These are phyloP conservation scores for Condylostylus longicornis DNA, from an alignment of 1,140 invertebrate genomes.

Conservation along the genomic window DNA sequence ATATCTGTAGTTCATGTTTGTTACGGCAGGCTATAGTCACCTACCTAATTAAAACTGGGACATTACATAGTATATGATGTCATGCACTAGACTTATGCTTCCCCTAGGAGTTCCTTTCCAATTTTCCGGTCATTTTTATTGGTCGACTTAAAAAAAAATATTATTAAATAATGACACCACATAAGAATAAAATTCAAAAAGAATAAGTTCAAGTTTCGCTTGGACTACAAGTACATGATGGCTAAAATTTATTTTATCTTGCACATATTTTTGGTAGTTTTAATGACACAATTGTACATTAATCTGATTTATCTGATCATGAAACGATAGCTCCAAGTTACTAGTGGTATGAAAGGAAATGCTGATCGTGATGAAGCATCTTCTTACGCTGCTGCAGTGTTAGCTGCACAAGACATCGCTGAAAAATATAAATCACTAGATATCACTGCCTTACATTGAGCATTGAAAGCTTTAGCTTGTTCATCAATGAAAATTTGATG, in stretches of 20 bases:
- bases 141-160: no score
- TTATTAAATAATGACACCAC: slow-evolving; percentile 96
- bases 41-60: no score
- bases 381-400: slow-evolving; percentile 99
- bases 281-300: slow-evolving; percentile 99
- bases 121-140: no score
- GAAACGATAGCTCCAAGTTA: slow-evolving; percentile 98
- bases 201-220: slow-evolving; percentile 93
- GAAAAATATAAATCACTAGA: slow-evolving; percentile 95
- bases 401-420: slow-evolving; percentile 99
- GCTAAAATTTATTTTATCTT: slow-evolving; percentile 96
- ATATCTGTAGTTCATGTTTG: no score
- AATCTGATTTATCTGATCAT: slow-evolving; percentile 95
- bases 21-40: no score
- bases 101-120: no score
- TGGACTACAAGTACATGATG: slow-evolving; percentile 92
- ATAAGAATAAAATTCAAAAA: slow-evolving; percentile 92
- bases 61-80: no score
- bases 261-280: slow-evolving; percentile 99
- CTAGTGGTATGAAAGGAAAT: slow-evolving; percentile 99
- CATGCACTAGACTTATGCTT: no score
- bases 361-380: slow-evolving; percentile 99
- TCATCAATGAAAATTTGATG: slow-evolving; percentile 99
- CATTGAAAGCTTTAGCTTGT: slow-evolving; percentile 90
- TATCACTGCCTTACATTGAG: slow-evolving; percentile 94